Base-by-base conservation (phyloP, 2,113 vertebrate genomes). In the Catharus fuscescens region DNA sequence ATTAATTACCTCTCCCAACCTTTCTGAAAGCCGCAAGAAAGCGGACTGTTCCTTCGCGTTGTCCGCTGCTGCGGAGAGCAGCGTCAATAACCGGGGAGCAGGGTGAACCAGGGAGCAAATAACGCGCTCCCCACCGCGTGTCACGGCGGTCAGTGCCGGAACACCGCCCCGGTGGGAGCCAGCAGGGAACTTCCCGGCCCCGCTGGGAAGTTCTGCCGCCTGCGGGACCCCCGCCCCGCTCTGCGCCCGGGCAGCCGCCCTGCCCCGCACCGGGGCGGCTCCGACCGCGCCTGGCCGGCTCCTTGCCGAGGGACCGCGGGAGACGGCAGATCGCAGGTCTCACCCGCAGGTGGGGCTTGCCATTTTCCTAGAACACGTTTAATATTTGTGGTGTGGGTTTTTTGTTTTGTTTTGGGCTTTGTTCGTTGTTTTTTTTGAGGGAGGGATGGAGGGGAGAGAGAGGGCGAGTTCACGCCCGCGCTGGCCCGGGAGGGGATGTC, bases 401-500 rank as follows among this genome's bases (percentile, higher is more conserved):
- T 73, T 61, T 24, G 26, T 18, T 45, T 32, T 34, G 21, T 32
- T 73, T 52, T 31, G 18, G 14, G 18, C 26, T 73, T 62, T 5
- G 18, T n/a, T 82, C 13, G 14, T 31, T 47, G 3, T 28, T 14
- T 19, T 31, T 44, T 45, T n/a, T 18, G 38, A 47, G 28, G 14
- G 36, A 52, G 16, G 24, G 13, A 50, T 5, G 62, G 19, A 50
- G 38, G 0, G 14, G 52, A 48, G 38, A 2, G 11, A 54, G 26
- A 29, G 47, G 52, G 10, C 4, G 34, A 77, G 29, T 14, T 76
- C 48, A 83, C 8, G 8, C 5, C 34, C 13, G 3, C 28, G 15
- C 10, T 5, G 8, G 2, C 21, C n/a, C 23, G 14, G 29, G 26
- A 29, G 4, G 9, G 3, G 14, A 2, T 42, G 47, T 44, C 15